Evolutionary conservation across 2,888 invertebrate species (phyloP).

Genomic region (Ramazzottius varieornatus): DNA sequence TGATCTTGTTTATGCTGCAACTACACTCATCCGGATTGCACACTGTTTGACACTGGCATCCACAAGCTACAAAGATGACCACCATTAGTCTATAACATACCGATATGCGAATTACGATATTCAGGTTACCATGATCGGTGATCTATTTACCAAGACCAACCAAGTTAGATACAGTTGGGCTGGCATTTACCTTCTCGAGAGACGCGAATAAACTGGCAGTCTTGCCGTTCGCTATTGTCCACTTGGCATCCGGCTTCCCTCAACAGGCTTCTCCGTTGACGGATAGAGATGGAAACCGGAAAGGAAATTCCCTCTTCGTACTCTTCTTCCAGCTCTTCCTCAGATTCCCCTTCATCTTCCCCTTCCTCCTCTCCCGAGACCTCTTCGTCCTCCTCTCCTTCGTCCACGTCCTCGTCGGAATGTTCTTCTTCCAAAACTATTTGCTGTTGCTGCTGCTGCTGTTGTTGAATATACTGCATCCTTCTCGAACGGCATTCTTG

Average conservation of each 20-base stretch:
- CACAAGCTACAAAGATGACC: constrained; percentile 30
- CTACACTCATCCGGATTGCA: constrained; percentile 87
- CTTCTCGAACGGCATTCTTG: constrained; percentile 39
- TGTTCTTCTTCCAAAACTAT: not conserved
- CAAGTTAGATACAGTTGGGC: not conserved
- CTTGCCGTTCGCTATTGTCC: constrained; percentile 70
- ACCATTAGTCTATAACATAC: no score
- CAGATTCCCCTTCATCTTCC: constrained; percentile 13
- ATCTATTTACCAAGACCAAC: not conserved
- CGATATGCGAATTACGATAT: no score
- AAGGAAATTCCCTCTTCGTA: constrained; percentile 67
- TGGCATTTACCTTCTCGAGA: constrained; percentile 8
- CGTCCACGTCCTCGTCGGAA: constrained; percentile 10
- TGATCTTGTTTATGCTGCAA: constrained; percentile 76
- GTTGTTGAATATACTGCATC: constrained; percentile 35
- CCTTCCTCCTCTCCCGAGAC: not conserved
- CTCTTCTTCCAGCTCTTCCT: constrained; percentile 26
- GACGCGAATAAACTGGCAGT: constrained; percentile 49
- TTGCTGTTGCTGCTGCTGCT: constrained; percentile 19
- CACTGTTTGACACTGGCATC: constrained; percentile 65
- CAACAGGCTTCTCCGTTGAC: constrained; percentile 58
- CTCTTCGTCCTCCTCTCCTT: constrained; percentile 15
- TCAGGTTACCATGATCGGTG: no score
- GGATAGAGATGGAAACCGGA: constrained; percentile 54
- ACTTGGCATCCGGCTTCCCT: constrained; percentile 79